Evolutionary conservation across 2,113 vertebrate species (phyloP), one percentile per base, ranked within the genome.

Genomic region (Ctenodactylus gundi): DNA sequence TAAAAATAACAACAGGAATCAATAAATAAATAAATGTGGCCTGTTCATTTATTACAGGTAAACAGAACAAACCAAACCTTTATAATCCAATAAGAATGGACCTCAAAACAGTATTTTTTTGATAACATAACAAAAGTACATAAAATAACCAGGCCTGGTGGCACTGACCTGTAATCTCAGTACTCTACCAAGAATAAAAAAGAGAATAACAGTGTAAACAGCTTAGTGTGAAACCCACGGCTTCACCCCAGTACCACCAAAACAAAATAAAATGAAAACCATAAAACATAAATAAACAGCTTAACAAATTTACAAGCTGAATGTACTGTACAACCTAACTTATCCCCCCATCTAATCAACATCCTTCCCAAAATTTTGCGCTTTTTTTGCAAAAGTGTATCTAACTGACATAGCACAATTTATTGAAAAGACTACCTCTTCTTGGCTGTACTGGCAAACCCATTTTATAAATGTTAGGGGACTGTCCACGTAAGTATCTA

Each of bases 21-120:
- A 67, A 78, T 65, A 85, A n/a, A 85, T 31, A 83, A 72, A 39
- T 39, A n/a, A n/a, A n/a, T 60, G 17, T 44, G 11, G 20, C 58
- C 76, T 72, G 29, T 49, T 94, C 34, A 65, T 31, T 64, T 53
- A 68, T 31, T 65, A 91, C 15, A 82, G 25, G 2, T 86, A n/a
- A 93, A 93, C 81, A 51, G 29, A 90, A 83, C 88, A 93, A 73
- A 72, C 58, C 29, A 75, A 29, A 88, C 68, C n/a, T 83, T 73
- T 57, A 94, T 78, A 15, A 73, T 67, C 44, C 31, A 90, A 87
- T 46, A 93, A 23, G 64, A 2, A 84, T 23, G 46, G 6, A 91
- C 78, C 41, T 88, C 78, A 68, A 73, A 88, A 87, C 31, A 81
- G 1, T 73, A 25, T 13, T 15, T 36, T n/a, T 25, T 17, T 8